Percentiles rank a stretch among this genome's conserved stretches.
These are phyloP conservation scores for Caenorhabditis sp. DNA, from an alignment of 2,888 invertebrate genomes.

Conservation along the genomic window DNA sequence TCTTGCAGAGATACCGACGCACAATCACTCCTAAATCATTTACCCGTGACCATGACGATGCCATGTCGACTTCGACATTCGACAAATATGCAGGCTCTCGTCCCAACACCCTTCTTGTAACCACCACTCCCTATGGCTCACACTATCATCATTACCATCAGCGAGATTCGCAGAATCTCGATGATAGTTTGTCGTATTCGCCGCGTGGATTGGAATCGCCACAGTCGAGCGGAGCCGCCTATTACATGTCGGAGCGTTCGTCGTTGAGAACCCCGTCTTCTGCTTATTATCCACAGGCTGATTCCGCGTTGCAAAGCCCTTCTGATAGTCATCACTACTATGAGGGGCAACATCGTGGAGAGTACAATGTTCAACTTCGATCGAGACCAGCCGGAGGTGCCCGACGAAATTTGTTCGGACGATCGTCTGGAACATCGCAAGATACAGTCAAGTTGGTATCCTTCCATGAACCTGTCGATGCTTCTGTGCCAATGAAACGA, in stretches of 20 bases:
- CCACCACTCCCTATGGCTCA: slow-evolving; percentile 9
- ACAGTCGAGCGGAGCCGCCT: slow-evolving; percentile 38
- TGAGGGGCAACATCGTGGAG: slow-evolving; percentile 27
- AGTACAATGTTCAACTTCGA: slow-evolving; percentile 37
- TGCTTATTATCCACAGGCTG: slow-evolving; percentile 33
- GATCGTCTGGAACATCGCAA: slow-evolving; percentile 23
- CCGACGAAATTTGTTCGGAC: slow-evolving; percentile 47
- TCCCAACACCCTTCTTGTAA: slow-evolving; percentile 24
- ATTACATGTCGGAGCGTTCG: slow-evolving; percentile 50
- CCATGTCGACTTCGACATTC: slow-evolving; percentile 19
- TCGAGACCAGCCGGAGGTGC: slow-evolving; percentile 22
- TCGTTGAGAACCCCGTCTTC: slow-evolving; percentile 42
- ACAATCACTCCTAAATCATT: slow-evolving; percentile 30
- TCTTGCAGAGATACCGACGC: slow-evolving; percentile 38
- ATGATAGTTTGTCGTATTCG: slow-evolving; percentile 26
- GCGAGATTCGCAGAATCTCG: slow-evolving; percentile 3
- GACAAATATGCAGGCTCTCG: slow-evolving; percentile 20
- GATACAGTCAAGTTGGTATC: slow-evolving; percentile 37
- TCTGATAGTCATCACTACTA: slow-evolving; percentile 17
- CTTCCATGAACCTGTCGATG: slow-evolving; percentile 41
- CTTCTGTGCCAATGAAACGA: slow-evolving; percentile 16
- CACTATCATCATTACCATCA: background rate
- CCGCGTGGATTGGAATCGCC: slow-evolving; percentile 24
- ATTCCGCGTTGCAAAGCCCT: slow-evolving; percentile 21
- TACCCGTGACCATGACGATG: slow-evolving; percentile 27